Evolutionary conservation across 2,888 invertebrate genomes (phyloP).

Genomic region (Thera britannica): DNA sequence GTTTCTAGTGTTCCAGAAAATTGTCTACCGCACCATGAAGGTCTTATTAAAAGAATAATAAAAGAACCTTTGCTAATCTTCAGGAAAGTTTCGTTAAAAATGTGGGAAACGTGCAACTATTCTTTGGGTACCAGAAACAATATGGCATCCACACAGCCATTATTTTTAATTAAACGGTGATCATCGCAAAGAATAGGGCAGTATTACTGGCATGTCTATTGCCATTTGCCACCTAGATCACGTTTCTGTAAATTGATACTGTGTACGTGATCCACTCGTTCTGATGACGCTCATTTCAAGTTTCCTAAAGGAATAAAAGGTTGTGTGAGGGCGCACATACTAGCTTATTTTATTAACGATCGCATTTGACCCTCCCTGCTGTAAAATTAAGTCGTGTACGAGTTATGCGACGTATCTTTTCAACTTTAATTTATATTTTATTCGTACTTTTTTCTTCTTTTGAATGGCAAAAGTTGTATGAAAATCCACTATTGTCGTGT

Average conservation of each 20-base stretch:
- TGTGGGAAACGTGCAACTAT: background rate
- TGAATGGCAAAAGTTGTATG: too few species aligned
- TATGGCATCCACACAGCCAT: slow-evolving; percentile 47
- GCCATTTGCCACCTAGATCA: slow-evolving; percentile 64
- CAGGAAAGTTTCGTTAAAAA: background rate
- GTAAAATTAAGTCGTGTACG: slow-evolving; percentile 9
- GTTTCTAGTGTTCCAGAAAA: too few species aligned
- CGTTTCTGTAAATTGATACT: slow-evolving; percentile 72
- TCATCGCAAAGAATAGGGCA: slow-evolving; percentile 63
- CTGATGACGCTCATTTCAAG: slow-evolving; percentile 66
- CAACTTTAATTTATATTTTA: background rate
- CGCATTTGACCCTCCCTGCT: slow-evolving; percentile 7
- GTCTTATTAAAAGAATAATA: too few species aligned
- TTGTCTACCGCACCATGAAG: too few species aligned
- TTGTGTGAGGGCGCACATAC: slow-evolving; percentile 13
- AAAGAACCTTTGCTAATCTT: too few species aligned
- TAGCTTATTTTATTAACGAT: slow-evolving; percentile 19
- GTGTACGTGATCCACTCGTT: slow-evolving; percentile 67
- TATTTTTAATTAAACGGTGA: slow-evolving; percentile 61
- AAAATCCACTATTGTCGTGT: too few species aligned
- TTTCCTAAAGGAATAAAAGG: slow-evolving; percentile 49
- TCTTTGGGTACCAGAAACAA: slow-evolving; percentile 36
- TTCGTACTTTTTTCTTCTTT: background rate
- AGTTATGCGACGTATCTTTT: background rate
- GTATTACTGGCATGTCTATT: slow-evolving; percentile 56